Conservation (phyloP, 1,140 invertebrate genomes). For the Bombus waltoni region DNA sequence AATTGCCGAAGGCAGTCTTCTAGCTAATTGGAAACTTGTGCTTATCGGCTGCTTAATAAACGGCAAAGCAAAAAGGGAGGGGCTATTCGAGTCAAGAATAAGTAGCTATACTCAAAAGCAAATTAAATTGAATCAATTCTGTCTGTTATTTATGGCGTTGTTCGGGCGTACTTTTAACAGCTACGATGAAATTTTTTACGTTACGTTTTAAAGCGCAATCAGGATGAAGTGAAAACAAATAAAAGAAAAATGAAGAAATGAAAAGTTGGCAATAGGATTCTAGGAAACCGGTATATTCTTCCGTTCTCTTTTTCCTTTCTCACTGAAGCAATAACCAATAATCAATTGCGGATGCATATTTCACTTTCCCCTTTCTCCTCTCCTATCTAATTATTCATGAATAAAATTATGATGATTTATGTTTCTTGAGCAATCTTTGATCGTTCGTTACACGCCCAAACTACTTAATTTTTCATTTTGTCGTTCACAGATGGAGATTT, state of each 20-base stretch:
- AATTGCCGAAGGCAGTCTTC: constrained; percentile 35
- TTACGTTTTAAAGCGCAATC: too few species aligned
- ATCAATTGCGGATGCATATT: background rate
- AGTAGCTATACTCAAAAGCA: constrained; percentile 59
- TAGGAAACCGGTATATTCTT: too few species aligned
- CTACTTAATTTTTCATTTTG: too few species aligned
- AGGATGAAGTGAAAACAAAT: too few species aligned
- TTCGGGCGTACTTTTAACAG: constrained; percentile 6
- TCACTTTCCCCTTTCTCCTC: background rate
- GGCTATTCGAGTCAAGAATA: constrained; percentile 51
- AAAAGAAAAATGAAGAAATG: background rate
- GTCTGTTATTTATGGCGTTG: constrained; percentile 9
- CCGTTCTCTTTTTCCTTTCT: too few species aligned
- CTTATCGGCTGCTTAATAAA: constrained; percentile 63
- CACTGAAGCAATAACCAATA: too few species aligned
- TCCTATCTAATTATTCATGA: too few species aligned
- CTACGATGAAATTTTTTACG: too few species aligned
- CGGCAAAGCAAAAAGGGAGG: constrained; percentile 37
- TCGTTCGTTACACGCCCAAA: too few species aligned
- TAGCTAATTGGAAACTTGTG: constrained; percentile 59
- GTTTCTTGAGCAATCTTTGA: background rate
- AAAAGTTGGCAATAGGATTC: too few species aligned
- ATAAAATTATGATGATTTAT: too few species aligned
- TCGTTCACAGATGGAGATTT: too few species aligned
- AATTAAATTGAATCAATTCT: constrained; percentile 70